Conservation (phyloP, 2,888 invertebrate genomes). For the Cataglyphis altisquamis region DNA sequence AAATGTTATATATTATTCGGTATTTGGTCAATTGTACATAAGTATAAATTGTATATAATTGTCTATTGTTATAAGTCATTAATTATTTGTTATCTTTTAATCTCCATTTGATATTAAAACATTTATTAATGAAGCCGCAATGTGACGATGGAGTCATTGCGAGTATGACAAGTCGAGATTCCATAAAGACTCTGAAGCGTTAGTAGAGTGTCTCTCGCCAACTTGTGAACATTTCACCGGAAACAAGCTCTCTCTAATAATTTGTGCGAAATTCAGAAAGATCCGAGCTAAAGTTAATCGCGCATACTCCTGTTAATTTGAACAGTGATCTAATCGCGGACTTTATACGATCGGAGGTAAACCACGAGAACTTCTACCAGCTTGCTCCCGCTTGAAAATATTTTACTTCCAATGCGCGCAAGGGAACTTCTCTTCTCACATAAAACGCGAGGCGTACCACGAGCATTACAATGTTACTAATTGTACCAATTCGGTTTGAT, state of each 20-base stretch:
- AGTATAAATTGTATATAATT: no score
- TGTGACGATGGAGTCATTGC: constrained; percentile 59
- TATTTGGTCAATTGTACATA: neutral
- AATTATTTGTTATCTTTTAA: neutral
- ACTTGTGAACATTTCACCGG: constrained; percentile 36
- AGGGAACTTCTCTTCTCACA: constrained; percentile 27
- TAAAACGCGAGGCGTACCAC: constrained; percentile 24
- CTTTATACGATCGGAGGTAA: constrained; percentile 15
- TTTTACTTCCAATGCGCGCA: constrained; percentile 33
- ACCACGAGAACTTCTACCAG: constrained; percentile 23
- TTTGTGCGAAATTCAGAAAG: constrained; percentile 42
- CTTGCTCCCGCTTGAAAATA: constrained; percentile 23
- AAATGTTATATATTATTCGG: constrained; percentile 9
- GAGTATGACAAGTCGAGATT: constrained; percentile 40
- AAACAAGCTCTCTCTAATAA: constrained; percentile 46
- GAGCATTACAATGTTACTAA: constrained; percentile 27
- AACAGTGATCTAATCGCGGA: constrained; percentile 4
- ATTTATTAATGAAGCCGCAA: constrained; percentile 54
- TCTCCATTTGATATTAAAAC: neutral
- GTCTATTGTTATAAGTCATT: neutral
- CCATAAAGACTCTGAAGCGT: constrained; percentile 53
- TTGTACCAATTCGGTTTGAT: constrained; percentile 54
- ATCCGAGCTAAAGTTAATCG: neutral
- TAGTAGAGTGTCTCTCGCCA: constrained; percentile 58
- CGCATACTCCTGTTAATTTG: neutral